phyloP scores from a whole-genome alignment of 1,140 invertebrate species.

The Nymphalis io region DNA sequence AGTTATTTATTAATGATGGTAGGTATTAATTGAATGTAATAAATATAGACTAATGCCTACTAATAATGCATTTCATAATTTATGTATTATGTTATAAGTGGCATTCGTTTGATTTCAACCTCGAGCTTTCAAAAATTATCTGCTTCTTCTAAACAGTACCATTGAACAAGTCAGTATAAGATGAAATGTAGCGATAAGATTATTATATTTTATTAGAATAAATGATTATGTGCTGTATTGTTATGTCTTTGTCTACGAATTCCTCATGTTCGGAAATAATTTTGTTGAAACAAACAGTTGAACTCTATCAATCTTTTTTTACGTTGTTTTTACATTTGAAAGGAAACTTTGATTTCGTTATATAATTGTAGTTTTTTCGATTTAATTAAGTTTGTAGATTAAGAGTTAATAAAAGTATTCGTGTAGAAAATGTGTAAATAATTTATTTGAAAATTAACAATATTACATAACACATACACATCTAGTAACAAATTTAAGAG shows the following conservation, averaged over 20 bases:
- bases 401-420: conserved; percentile 28
- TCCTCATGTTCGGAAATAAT: not conserved
- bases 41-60: no score
- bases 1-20: no score
- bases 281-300: not conserved
- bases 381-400: conserved; percentile 9
- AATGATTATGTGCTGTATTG: not conserved
- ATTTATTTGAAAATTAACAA: conserved; percentile 52
- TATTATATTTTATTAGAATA: not conserved
- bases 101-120: not conserved
- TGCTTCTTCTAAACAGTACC: not conserved
- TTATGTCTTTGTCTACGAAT: not conserved
- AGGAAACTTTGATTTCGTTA: conserved; percentile 8
- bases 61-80: no score
- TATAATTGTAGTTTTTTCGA: conserved; percentile 6
- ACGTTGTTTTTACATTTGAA: not conserved
- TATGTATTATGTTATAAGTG: not conserved
- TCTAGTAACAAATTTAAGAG: conserved; percentile 55
- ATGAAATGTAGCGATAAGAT: conserved; percentile 1
- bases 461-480: conserved; percentile 53
- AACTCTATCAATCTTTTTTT: not conserved
- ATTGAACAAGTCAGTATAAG: not conserved
- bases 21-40: no score
- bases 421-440: conserved; percentile 31
- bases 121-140: not conserved